A percentile compares a stretch with the other conserved stretches of the same genome.
Conservation (phyloP, 2,888 invertebrate species). For the Archips xylosteana region DNA sequence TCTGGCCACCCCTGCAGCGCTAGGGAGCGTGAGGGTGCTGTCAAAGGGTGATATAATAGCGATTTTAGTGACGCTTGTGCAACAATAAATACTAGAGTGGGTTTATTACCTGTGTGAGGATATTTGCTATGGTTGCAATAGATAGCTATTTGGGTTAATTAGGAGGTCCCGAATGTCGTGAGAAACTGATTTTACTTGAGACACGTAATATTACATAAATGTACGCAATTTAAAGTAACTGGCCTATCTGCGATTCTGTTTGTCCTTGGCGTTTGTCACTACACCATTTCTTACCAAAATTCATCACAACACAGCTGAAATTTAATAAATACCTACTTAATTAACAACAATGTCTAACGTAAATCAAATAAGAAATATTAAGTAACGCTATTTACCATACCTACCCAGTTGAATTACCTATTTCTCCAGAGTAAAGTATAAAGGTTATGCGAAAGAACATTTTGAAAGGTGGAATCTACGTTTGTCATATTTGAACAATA, state of each 20-base stretch:
- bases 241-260: too few relatives aligned
- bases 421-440: neutral
- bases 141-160: neutral
- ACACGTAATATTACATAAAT: too few relatives aligned
- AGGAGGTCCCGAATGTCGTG: constrained; percentile 14
- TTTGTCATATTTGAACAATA: constrained; percentile 36
- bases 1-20: constrained; percentile 63
- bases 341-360: too few relatives aligned
- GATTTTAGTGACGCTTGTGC: constrained; percentile 71
- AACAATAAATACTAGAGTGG: constrained; percentile 61
- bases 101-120: constrained; percentile 40
- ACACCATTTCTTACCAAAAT: too few relatives aligned
- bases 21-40: constrained; percentile 56
- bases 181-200: constrained; percentile 13
- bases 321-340: too few relatives aligned
- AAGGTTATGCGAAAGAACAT: constrained; percentile 4
- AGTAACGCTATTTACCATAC: neutral
- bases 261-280: neutral
- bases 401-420: neutral
- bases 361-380: too few relatives aligned
- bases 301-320: too few relatives aligned
- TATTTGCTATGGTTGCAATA: constrained; percentile 34
- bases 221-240: too few relatives aligned
- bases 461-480: neutral
- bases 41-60: constrained; percentile 69